phyloP scores from a whole-genome alignment of 1,140 invertebrate species.

The Psix sp. region DNA sequence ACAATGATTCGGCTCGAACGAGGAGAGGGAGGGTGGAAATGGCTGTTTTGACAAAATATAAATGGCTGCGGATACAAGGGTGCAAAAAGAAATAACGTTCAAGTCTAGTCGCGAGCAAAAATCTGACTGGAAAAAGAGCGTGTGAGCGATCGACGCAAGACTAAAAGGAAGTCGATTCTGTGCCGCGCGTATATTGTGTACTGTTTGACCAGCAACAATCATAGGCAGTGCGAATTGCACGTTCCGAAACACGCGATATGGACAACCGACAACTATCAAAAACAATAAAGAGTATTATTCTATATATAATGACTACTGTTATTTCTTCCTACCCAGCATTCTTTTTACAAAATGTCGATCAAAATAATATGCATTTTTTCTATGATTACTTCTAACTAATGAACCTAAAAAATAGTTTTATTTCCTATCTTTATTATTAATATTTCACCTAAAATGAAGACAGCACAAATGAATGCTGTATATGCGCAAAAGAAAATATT shows the following conservation, averaged over 20 bases:
- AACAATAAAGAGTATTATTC: slow-evolving; percentile 78
- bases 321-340: slow-evolving; percentile 28
- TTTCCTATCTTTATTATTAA: no score
- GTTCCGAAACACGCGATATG: slow-evolving; percentile 70
- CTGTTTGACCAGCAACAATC: slow-evolving; percentile 60
- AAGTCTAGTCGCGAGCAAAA: slow-evolving; percentile 62
- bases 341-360: background rate
- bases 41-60: no score
- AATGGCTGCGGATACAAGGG: no score
- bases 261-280: slow-evolving; percentile 74
- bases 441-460: no score
- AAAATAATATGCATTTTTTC: no score
- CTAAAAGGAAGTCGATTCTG: slow-evolving; percentile 31
- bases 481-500: no score
- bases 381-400: no score
- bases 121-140: slow-evolving; percentile 26
- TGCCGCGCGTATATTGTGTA: slow-evolving; percentile 56
- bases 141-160: slow-evolving; percentile 26
- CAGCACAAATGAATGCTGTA: no score
- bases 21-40: no score
- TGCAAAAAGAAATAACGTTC: slow-evolving; percentile 24
- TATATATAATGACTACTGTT: slow-evolving; percentile 71
- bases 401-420: no score
- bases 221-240: slow-evolving; percentile 48
- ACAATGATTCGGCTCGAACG: no score